Conservation (phyloP, 2,113 vertebrate genomes). For the Bothrops jararaca region DNA sequence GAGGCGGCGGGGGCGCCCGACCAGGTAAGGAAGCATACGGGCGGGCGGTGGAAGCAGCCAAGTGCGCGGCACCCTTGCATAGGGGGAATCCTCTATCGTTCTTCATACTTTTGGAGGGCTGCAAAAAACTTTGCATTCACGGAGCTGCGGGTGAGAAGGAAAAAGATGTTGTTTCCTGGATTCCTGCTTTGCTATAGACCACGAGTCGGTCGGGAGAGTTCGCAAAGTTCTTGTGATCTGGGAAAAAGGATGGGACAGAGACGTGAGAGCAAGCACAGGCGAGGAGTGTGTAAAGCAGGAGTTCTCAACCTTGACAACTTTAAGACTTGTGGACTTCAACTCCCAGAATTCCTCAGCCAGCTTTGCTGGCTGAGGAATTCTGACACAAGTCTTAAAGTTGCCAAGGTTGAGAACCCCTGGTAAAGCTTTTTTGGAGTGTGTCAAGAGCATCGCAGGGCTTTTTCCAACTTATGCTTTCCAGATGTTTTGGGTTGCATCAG, state of each 20-base stretch:
- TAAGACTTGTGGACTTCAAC: no score
- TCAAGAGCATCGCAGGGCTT: background rate
- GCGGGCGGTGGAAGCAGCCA: background rate
- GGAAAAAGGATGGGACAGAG: background rate
- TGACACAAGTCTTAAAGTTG: no score
- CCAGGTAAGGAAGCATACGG: background rate
- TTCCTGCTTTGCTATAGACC: background rate
- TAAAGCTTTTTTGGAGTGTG: background rate
- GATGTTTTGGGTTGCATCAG: background rate
- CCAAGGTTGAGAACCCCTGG: no score
- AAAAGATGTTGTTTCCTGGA: background rate
- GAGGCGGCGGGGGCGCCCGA: background rate
- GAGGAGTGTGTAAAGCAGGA: no score
- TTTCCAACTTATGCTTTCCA: background rate
- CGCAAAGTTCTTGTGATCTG: background rate
- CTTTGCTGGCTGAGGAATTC: no score
- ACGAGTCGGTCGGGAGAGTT: background rate
- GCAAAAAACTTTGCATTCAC: background rate
- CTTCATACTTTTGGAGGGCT: background rate
- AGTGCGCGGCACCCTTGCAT: background rate
- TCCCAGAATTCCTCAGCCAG: no score
- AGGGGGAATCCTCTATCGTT: background rate
- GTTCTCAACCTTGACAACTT: no score
- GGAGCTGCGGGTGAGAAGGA: background rate
- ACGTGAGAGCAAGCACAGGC: background rate